These are phyloP conservation scores for Brenthis hecate DNA, from an alignment of 2,888 invertebrate species.

Conservation along the genomic window DNA sequence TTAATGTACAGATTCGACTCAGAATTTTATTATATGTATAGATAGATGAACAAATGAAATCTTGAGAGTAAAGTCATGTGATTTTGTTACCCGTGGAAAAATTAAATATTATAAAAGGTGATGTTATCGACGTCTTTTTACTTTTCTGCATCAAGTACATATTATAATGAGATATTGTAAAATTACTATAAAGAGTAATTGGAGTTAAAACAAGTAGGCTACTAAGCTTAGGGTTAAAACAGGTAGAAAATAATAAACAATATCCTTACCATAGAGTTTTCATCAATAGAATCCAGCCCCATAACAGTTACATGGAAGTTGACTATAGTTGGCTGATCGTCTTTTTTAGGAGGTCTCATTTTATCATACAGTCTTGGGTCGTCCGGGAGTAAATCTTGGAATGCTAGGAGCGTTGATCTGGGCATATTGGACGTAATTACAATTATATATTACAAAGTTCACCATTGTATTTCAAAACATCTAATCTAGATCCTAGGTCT, in stretches of 20 bases:
- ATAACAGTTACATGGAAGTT: constrained; percentile 96
- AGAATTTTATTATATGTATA: too few species aligned
- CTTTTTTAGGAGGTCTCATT: constrained; percentile 95
- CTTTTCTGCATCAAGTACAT: too few species aligned
- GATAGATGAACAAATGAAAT: too few species aligned
- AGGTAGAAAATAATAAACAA: background rate
- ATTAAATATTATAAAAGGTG: background rate
- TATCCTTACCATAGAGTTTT: constrained; percentile 93
- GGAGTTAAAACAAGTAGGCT: too few species aligned
- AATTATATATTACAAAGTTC: constrained; percentile 25
- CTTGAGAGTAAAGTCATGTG: too few species aligned
- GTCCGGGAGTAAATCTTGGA: constrained; percentile 92
- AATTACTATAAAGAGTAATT: too few species aligned
- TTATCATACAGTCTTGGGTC: constrained; percentile 94
- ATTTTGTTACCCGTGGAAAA: too few species aligned
- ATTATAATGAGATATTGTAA: too few species aligned
- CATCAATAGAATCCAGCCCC: constrained; percentile 97
- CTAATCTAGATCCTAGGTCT: constrained; percentile 7
- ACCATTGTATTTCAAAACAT: constrained; percentile 8
- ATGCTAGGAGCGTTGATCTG: constrained; percentile 89
- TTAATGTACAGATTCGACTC: too few species aligned
- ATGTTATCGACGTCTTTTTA: too few species aligned
- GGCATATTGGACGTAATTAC: constrained; percentile 27
- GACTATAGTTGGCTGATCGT: constrained; percentile 93
- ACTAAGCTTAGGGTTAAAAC: background rate